Percentiles rank a stretch among this genome's conserved stretches.
Evolutionary conservation across 2,797 vertebrate genomes (phyloP).

Genomic region (Poeciliopsis paucimaculata): DNA sequence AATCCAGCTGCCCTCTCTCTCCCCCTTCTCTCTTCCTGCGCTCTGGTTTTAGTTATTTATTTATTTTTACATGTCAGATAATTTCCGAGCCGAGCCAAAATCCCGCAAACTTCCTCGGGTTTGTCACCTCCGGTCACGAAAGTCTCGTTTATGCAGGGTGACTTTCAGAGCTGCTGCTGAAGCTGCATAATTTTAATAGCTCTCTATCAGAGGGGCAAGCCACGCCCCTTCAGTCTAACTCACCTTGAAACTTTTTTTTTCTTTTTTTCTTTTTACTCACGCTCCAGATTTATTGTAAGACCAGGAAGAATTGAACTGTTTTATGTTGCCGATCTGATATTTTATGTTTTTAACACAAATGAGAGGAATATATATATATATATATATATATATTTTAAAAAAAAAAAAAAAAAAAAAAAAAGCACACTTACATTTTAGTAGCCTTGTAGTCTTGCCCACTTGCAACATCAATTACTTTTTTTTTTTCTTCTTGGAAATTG

Average conservation of each 20-base stretch:
- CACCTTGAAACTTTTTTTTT: background rate
- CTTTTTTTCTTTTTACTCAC: background rate
- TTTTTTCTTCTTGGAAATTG: background rate
- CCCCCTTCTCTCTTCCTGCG: background rate
- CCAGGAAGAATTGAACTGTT: background rate
- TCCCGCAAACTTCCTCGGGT: slow-evolving; percentile 16
- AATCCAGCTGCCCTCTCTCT: background rate
- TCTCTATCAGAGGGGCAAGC: background rate
- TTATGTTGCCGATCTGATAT: background rate
- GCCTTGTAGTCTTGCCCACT: background rate
- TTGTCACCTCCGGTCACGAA: slow-evolving; percentile 18
- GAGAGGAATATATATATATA: too few relatives aligned
- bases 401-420: too few relatives aligned
- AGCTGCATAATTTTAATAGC: background rate
- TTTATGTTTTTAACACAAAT: too few relatives aligned
- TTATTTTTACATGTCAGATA: background rate
- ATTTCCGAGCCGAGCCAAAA: background rate
- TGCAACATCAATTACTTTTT: background rate
- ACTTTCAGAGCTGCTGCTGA: slow-evolving; percentile 6
- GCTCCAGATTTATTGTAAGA: background rate
- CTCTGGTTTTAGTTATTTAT: slow-evolving; percentile 6
- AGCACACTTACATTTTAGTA: background rate
- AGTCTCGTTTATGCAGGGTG: slow-evolving; percentile 23
- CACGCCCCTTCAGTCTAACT: background rate
- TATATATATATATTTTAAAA: too few relatives aligned